Base-by-base conservation (phyloP, 2,888 invertebrate genomes). In the Amaurobius ferox region DNA sequence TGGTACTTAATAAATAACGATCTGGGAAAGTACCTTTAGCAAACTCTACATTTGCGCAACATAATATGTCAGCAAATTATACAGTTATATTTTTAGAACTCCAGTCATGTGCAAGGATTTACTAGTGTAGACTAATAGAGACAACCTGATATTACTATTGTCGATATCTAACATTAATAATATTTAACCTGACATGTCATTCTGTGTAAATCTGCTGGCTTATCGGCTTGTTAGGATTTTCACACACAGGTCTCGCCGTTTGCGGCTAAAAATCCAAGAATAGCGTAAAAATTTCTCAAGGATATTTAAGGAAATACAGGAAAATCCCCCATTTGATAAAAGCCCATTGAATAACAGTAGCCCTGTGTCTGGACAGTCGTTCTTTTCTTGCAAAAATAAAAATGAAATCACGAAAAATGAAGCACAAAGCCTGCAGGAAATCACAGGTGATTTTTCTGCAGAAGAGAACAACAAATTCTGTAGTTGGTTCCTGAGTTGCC, bases 371-470 rank as follows among this genome's bases (percentile, higher is more conserved):
- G 83, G 83, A 77, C 83, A 83, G 77, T 55, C 67, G 79, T 78
- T 61, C 74, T 66, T 68, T 70, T 68, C 44, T 64, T 16, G 26
- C 29, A 48, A 76, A 76, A 71, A 77, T 76, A 76, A 77, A 76
- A 77, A 71, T 40, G 39, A 62, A 72, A 79, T 62, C 62, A 26
- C 16, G 23, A 62, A 70, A 72, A 16, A 72, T n/a, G 67, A 19
- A 61, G 40, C 70, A 74, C 72, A 76, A 83, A 32, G 35, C n/a
- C 61, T 70, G 62, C 83, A 76, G 83, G 83, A 83, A 83, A 76
- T 83, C 83, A 83, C 83, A 83, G 83, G 83, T 83, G 83, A 83
- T 83, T 83, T 81, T 83, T 76, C 71, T 70, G 83, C 29, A 32
- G 44, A 83, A 71, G 83, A 83, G 83, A 71, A 83, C 83, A 83